Evolutionary conservation across 30 jellyfish, hydroid and myxozoan species (phyloP).

Genomic region (Hydra vulgaris): DNA sequence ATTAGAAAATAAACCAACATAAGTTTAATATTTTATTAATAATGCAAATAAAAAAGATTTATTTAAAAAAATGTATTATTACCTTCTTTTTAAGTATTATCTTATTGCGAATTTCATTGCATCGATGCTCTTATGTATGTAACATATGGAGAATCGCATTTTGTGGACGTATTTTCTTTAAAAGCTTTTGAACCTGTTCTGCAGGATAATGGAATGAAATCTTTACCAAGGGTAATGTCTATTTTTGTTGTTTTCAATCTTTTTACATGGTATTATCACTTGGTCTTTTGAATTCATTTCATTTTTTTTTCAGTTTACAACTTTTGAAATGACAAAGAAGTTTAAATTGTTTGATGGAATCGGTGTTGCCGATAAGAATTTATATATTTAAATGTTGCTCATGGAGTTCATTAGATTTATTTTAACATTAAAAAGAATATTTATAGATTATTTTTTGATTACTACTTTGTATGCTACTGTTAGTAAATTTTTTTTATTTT

Average conservation of each 20-base stretch:
- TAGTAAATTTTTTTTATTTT: too few relatives aligned
- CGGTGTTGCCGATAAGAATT: conserved; percentile 27
- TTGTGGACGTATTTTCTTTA: conserved; percentile 55
- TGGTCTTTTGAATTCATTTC: not conserved
- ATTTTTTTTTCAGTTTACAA: conserved; percentile 10
- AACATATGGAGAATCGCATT: conserved; percentile 37
- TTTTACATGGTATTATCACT: not conserved
- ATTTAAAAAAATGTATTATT: too few relatives aligned
- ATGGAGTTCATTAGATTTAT: too few relatives aligned
- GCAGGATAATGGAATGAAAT: conserved; percentile 30
- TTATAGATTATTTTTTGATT: too few relatives aligned
- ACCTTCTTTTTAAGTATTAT: conserved; percentile 34
- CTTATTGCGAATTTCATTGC: conserved; percentile 41
- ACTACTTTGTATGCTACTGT: too few relatives aligned
- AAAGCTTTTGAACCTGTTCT: conserved; percentile 51
- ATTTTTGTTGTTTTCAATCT: too few relatives aligned
- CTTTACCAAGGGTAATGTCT: conserved; percentile 20
- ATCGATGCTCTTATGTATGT: conserved; percentile 45
- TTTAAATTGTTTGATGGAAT: conserved; percentile 17
- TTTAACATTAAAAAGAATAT: too few relatives aligned
- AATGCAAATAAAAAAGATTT: too few relatives aligned
- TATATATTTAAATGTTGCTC: conserved; percentile 11
- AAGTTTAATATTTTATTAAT: too few relatives aligned
- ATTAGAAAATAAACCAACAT: too few relatives aligned
- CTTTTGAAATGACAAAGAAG: not conserved